These are phyloP conservation scores for Harpagus bidentatus DNA, from an alignment of 2,113 vertebrate genomes.

Conservation along the genomic window DNA sequence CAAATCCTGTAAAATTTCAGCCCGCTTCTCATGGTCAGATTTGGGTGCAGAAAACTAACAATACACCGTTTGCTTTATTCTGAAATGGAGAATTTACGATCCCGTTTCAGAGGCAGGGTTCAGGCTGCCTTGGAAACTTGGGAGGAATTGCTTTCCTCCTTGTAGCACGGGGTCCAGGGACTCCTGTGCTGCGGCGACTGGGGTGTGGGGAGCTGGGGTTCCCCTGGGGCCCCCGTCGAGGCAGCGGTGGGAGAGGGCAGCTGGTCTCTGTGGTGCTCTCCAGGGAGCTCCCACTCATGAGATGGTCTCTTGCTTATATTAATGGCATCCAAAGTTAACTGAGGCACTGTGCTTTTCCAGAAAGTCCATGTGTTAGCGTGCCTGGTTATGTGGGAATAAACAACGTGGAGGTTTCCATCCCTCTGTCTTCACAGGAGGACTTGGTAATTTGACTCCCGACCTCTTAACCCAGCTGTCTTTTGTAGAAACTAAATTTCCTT, in stretches of 20 bases:
- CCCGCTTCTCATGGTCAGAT: not conserved
- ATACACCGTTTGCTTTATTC: fast-evolving
- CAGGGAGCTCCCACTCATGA: fast-evolving
- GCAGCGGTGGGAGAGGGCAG: not conserved
- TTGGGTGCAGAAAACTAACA: not conserved
- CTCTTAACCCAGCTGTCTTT: not conserved
- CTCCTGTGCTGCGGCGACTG: fast-evolving
- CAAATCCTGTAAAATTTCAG: not conserved
- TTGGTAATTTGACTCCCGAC: not conserved
- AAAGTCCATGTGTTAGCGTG: fast-evolving
- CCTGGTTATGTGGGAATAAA: not conserved
- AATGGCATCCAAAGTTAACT: not conserved
- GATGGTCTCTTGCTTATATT: not conserved
- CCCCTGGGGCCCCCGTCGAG: fast-evolving
- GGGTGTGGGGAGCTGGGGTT: not conserved
- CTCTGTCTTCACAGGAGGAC: not conserved
- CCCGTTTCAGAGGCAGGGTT: not conserved
- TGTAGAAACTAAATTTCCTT: not conserved
- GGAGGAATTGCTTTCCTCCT: not conserved
- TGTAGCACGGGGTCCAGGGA: not conserved
- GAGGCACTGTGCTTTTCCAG: not conserved
- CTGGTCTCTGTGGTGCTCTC: not conserved
- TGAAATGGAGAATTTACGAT: not conserved
- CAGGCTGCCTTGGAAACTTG: not conserved
- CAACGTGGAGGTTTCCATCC: not conserved